Percentiles rank a stretch among this genome's conserved stretches.
phyloP scores from a whole-genome alignment of 2,113 vertebrate genomes.

The Lasiurus borealis region DNA sequence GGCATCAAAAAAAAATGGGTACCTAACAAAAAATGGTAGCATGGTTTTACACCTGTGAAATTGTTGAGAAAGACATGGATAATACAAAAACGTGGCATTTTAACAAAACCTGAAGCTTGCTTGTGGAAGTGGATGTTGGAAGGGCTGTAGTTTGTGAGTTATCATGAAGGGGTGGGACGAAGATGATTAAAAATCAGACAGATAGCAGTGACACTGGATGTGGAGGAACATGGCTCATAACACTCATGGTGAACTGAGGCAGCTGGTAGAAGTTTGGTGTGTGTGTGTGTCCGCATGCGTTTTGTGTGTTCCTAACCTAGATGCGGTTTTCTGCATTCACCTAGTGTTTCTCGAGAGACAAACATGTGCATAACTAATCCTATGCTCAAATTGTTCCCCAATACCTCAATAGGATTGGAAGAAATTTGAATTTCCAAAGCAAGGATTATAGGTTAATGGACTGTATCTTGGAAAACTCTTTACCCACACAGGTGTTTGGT shows the following conservation, averaged over 20 bases:
- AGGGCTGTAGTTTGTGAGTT: neutral
- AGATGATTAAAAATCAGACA: neutral
- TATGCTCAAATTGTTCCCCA: neutral
- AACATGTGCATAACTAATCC: neutral
- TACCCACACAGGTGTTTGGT: neutral
- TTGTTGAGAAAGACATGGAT: neutral
- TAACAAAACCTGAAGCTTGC: neutral
- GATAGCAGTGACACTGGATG: neutral
- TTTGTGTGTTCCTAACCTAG: constrained; percentile 9
- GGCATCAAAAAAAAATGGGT: neutral
- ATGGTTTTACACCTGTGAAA: neutral
- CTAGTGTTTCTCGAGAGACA: neutral
- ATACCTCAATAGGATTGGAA: neutral
- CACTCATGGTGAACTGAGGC: neutral
- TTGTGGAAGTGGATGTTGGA: neutral
- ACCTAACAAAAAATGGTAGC: neutral
- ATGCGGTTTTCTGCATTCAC: neutral
- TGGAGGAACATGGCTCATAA: neutral
- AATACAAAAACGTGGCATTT: neutral
- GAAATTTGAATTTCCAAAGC: constrained; percentile 9
- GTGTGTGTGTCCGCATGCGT: neutral
- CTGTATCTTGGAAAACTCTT: neutral
- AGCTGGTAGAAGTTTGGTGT: neutral
- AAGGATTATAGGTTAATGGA: neutral
- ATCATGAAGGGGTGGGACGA: neutral